These are phyloP conservation scores for Platynereis dumerilii DNA, from an alignment of 2,888 invertebrate genomes.

Conservation along the genomic window DNA sequence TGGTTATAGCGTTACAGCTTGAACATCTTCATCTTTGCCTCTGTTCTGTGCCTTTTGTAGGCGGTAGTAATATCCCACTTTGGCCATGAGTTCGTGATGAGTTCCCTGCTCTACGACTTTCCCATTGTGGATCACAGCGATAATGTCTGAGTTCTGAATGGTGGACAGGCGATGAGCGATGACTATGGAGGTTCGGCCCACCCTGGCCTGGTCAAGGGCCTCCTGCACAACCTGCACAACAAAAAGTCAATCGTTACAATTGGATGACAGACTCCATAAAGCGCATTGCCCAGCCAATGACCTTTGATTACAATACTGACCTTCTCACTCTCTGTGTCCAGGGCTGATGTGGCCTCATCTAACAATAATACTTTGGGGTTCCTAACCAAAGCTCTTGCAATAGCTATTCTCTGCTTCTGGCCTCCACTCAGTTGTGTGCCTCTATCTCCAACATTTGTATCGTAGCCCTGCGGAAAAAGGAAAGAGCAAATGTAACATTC, in stretches of 20 bases:
- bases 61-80: slow-evolving; percentile 50
- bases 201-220: slow-evolving; percentile 60
- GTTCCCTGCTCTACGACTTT: slow-evolving; percentile 53
- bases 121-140: slow-evolving; percentile 54
- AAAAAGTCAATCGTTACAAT: too few species aligned
- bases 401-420: slow-evolving; percentile 69
- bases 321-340: slow-evolving; percentile 63
- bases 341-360: slow-evolving; percentile 65
- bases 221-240: slow-evolving; percentile 46
- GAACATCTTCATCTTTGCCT: not conserved
- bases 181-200: slow-evolving; percentile 64
- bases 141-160: slow-evolving; percentile 64
- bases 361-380: slow-evolving; percentile 69
- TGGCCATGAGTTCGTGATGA: slow-evolving; percentile 51
- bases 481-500: not conserved
- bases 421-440: slow-evolving; percentile 65
- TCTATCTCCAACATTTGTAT: slow-evolving; percentile 57
- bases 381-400: slow-evolving; percentile 78
- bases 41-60: slow-evolving; percentile 42
- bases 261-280: too few species aligned
- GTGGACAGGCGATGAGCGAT: slow-evolving; percentile 66
- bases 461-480: too few species aligned
- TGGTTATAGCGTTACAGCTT: too few species aligned
- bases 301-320: slow-evolving; percentile 32
- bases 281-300: not conserved